phyloP scores from a whole-genome alignment of 2,888 invertebrate species.

The Nephrotoma flavescens region DNA sequence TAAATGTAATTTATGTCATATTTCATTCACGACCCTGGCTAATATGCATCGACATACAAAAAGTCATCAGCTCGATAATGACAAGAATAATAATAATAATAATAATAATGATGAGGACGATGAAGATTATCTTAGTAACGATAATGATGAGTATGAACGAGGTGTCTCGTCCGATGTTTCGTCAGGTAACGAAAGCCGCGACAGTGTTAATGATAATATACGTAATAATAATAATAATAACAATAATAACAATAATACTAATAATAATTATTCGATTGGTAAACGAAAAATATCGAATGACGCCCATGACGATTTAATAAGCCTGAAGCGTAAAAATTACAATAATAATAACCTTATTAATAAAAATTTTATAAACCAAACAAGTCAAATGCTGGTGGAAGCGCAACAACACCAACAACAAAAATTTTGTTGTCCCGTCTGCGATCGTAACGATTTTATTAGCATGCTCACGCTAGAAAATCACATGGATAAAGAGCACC shows the following conservation, averaged over 20 bases:
- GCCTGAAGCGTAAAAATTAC: constrained; percentile 17
- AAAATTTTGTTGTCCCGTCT: constrained; percentile 42
- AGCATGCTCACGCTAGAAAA: constrained; percentile 41
- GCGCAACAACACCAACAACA: constrained; percentile 12
- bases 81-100: constrained; percentile 19
- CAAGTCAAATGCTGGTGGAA: constrained; percentile 5
- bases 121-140: constrained; percentile 6
- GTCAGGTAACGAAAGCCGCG: constrained; percentile 22
- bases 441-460: constrained; percentile 44
- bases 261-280: constrained; percentile 13
- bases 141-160: constrained; percentile 38
- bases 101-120: constrained; percentile 17
- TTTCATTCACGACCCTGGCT: constrained; percentile 72
- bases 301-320: constrained; percentile 14
- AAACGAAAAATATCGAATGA: constrained; percentile 24
- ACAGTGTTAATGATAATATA: constrained; percentile 14
- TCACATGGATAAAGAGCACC: constrained; percentile 51
- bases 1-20: constrained; percentile 60
- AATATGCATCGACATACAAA: constrained; percentile 75
- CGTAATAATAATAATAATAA: constrained; percentile 19
- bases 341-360: constrained; percentile 23
- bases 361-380: constrained; percentile 11
- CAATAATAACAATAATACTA: neutral
- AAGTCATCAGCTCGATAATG: constrained; percentile 39
- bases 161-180: constrained; percentile 40